Conservation (phyloP, 2,797 vertebrate genomes). For the Crocodylus rhombifer region DNA sequence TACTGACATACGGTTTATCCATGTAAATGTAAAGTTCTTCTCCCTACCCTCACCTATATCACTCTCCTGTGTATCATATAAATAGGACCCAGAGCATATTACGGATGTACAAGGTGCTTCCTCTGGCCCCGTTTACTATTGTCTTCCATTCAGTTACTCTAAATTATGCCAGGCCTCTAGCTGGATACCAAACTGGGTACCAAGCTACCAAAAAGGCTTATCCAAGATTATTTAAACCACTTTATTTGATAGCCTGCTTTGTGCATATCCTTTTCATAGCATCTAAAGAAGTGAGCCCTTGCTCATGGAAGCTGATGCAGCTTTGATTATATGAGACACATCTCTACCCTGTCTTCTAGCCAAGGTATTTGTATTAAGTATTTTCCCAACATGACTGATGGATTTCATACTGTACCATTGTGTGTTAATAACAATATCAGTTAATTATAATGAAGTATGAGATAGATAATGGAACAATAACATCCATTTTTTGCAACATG, state of each 20-base stretch:
- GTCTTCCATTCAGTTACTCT: neutral
- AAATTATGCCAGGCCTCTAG: neutral
- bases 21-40: neutral
- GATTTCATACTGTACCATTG: neutral
- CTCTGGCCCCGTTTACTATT: neutral
- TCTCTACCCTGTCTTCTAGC: neutral
- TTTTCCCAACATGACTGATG: conserved; percentile 14
- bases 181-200: too few relatives aligned
- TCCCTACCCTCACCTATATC: neutral
- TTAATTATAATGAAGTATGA: neutral
- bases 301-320: too few relatives aligned
- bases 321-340: too few relatives aligned
- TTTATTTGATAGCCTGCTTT: too few relatives aligned
- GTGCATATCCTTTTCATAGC: too few relatives aligned
- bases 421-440: neutral
- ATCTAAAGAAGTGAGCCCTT: too few relatives aligned
- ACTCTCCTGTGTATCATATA: conserved; percentile 4
- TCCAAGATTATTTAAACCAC: too few relatives aligned
- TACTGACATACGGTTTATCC: conserved; percentile 2
- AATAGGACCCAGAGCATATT: neutral
- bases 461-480: neutral
- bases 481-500: neutral
- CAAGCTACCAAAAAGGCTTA: too few relatives aligned
- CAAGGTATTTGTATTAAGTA: neutral
- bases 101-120: neutral